Percentiles rank a stretch among this genome's conserved stretches.
phyloP scores from a whole-genome alignment of 2,113 vertebrate genomes.

The Panthera leo region DNA sequence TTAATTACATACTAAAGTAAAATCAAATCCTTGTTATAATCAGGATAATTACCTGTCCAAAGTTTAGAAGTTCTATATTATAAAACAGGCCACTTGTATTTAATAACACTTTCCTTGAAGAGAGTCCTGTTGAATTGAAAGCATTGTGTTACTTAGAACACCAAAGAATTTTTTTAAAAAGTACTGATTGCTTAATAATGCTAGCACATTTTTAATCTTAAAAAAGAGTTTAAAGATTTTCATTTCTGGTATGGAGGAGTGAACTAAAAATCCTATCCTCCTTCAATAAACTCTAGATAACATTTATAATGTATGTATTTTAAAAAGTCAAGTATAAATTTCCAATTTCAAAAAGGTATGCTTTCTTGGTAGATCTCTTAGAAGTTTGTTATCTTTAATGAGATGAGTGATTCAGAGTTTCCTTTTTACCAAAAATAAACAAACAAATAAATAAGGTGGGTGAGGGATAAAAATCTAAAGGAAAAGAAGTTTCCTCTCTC shows the following conservation, averaged over 20 bases:
- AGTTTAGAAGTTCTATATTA: slow-evolving; percentile 91
- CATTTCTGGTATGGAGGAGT: neutral
- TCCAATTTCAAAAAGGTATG: slow-evolving; percentile 2
- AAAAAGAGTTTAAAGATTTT: neutral
- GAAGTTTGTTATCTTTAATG: neutral
- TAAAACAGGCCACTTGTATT: slow-evolving; percentile 92
- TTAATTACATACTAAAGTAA: slow-evolving; percentile 38
- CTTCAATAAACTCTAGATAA: neutral
- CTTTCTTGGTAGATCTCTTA: slow-evolving; percentile 1
- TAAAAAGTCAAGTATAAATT: neutral
- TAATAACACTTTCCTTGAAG: slow-evolving; percentile 88
- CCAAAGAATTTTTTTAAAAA: neutral
- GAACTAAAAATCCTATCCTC: neutral
- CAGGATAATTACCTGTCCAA: slow-evolving; percentile 89
- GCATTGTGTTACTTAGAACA: slow-evolving; percentile 38
- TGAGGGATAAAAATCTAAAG: neutral
- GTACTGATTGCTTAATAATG: neutral
- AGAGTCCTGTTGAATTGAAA: slow-evolving; percentile 87
- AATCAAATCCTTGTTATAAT: neutral
- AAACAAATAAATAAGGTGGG: neutral
- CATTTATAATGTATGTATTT: neutral
- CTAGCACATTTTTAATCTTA: neutral
- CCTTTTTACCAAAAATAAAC: neutral
- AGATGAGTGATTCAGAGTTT: neutral
- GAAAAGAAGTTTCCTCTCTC: neutral